These are phyloP conservation scores for Papilio demoleus DNA, from an alignment of 2,888 invertebrate species.

Conservation along the genomic window DNA sequence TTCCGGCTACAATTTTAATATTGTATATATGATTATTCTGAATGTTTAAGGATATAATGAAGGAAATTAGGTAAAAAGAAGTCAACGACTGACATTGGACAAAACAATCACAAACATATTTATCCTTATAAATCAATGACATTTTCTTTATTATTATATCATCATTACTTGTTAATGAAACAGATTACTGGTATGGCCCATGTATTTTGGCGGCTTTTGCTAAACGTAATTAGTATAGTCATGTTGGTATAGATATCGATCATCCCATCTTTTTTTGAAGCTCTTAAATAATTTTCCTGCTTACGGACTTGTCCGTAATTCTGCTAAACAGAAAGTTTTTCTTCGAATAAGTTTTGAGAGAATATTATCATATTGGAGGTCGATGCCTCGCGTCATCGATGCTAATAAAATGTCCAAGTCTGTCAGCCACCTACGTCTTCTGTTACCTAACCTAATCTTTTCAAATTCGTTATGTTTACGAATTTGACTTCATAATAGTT, in stretches of 20 bases:
- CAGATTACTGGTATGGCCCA: neutral
- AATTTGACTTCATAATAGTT: constrained; percentile 31
- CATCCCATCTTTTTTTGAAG: constrained; percentile 32
- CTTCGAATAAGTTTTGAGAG: constrained; percentile 65
- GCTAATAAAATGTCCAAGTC: constrained; percentile 34
- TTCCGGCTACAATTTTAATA: constrained; percentile 28
- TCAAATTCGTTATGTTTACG: constrained; percentile 38
- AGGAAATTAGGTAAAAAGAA: constrained; percentile 11
- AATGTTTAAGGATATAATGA: constrained; percentile 1
- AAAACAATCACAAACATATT: neutral
- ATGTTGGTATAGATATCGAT: neutral
- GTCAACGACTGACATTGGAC: constrained; percentile 13
- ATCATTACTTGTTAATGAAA: neutral
- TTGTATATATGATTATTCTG: constrained; percentile 4
- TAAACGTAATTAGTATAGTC: too few species aligned
- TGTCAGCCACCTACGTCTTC: constrained; percentile 28
- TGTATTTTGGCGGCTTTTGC: neutral
- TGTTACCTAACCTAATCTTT: constrained; percentile 34
- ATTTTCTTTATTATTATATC: neutral
- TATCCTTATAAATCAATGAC: neutral
- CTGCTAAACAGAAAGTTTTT: constrained; percentile 70
- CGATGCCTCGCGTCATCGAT: constrained; percentile 52
- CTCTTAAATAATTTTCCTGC: constrained; percentile 60
- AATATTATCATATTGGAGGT: constrained; percentile 62
- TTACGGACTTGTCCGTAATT: constrained; percentile 58